Base-by-base conservation (phyloP, 2,888 invertebrate genomes). In the Drosophila glabriapex region DNA sequence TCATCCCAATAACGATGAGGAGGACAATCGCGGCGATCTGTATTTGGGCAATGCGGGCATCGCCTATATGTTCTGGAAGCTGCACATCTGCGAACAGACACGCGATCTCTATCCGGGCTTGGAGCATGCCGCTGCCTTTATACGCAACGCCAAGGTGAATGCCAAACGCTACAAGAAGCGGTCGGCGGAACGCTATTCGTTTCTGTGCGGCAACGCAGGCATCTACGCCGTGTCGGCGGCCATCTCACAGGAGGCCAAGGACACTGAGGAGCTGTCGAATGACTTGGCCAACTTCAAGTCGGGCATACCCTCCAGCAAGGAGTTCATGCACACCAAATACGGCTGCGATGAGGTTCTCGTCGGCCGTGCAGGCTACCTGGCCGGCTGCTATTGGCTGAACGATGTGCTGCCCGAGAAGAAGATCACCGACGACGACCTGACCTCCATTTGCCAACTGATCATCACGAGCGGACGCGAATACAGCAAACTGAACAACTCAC, bases 261-360 rank as follows among this genome's bases (percentile, higher is more conserved):
- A 94, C 71, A 94, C 93, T 69, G 93, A 94, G 14, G 92, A 94
- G 12, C 93, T 94, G 46, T 90, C 91, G 7, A 84, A 91, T 35
- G 93, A 93, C 72, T 69, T 93, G 74, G 83, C 90, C 61, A 92
- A 93, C 72, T 93, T 93, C 43, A 90, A 91, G 52, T 82, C 91
- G 19, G 93, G 93, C n/a, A 91, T 93, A 67, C 87, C 90, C 6
- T 88, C 92, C 68, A 95, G 95, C 85, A 94, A 94, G 81, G 94
- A 95, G 61, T 85, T 93, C 59, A 92, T 94, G 78, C 96, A 96
- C 84, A 93, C 95, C 16, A 94, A 94, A 87, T 95, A 95, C 88
- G 96, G 96, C 25, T 96, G 96, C 39, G 97, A 98, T 93, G 98
- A 98, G 92, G 94, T 97, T 29, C 96, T 98, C 87, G 97, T 97